Conservation (phyloP, 2,797 vertebrate species). For the Lepus oiostolus region DNA sequence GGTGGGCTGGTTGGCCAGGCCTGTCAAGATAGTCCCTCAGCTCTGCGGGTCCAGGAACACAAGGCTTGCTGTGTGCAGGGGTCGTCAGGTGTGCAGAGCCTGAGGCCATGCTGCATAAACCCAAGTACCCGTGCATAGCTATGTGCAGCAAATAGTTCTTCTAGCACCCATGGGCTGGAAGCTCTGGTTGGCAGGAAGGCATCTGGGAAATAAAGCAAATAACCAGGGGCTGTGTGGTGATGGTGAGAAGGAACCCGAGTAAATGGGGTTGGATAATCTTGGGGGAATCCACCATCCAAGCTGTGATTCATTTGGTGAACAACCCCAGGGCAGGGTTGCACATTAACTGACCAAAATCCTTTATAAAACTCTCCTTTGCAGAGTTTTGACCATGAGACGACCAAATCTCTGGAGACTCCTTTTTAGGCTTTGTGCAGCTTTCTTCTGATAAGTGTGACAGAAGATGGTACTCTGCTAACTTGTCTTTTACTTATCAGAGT, state of each 20-base stretch:
- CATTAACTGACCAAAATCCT: background rate
- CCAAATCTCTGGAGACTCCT: background rate
- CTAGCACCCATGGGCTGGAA: background rate
- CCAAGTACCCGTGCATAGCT: background rate
- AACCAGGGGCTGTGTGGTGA: background rate
- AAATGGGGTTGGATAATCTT: background rate
- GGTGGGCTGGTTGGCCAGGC: background rate
- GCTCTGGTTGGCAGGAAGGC: background rate
- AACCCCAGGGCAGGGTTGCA: background rate
- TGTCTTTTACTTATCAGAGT: background rate
- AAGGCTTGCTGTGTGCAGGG: background rate
- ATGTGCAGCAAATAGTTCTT: background rate
- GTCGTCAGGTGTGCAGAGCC: background rate
- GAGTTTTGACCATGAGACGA: background rate
- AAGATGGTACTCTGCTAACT: no score
- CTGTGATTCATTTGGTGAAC: background rate
- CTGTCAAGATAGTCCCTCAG: background rate
- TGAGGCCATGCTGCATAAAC: background rate
- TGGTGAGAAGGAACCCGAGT: background rate
- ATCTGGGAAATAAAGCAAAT: background rate
- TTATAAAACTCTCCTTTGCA: background rate
- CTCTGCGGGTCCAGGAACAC: constrained; percentile 7
- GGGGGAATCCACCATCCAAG: background rate
- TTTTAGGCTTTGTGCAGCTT: background rate
- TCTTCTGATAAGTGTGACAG: background rate